Conservation (phyloP, 2,797 vertebrate species). For the Semaprochilodus insignis region DNA sequence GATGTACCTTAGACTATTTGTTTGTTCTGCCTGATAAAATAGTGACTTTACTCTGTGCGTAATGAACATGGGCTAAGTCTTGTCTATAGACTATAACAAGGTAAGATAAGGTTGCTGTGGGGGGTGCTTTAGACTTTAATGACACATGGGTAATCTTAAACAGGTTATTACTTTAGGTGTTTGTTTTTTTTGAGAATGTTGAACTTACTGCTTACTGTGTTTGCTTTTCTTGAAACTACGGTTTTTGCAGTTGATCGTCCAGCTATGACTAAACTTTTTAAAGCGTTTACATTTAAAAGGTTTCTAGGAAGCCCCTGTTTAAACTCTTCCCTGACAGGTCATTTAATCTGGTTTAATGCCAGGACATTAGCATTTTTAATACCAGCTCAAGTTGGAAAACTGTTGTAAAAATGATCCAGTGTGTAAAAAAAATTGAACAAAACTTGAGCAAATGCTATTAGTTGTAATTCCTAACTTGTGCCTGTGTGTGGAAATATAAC, state of each 20-base stretch:
- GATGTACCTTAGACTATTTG: background rate
- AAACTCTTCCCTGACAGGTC: background rate
- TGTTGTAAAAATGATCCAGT: background rate
- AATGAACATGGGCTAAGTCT: slow-evolving; percentile 3
- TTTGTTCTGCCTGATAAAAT: slow-evolving; percentile 21
- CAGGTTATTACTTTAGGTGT: background rate
- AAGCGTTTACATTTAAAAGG: background rate
- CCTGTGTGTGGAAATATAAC: background rate
- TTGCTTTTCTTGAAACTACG: background rate
- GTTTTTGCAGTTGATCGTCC: background rate
- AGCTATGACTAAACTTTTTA: background rate
- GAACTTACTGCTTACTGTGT: too few relatives aligned
- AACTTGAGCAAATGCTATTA: background rate
- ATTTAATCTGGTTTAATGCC: background rate
- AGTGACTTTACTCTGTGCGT: slow-evolving; percentile 2
- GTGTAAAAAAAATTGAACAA: background rate
- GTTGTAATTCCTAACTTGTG: background rate
- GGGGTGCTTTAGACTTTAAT: background rate
- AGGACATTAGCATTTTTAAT: background rate
- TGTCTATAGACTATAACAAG: background rate
- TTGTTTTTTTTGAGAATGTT: too few relatives aligned
- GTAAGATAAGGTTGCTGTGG: background rate
- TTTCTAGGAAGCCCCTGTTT: background rate
- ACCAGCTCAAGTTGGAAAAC: background rate
- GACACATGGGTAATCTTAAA: background rate